Conservation (phyloP, 2,113 vertebrate species). For the Cromileptes altivelis region DNA sequence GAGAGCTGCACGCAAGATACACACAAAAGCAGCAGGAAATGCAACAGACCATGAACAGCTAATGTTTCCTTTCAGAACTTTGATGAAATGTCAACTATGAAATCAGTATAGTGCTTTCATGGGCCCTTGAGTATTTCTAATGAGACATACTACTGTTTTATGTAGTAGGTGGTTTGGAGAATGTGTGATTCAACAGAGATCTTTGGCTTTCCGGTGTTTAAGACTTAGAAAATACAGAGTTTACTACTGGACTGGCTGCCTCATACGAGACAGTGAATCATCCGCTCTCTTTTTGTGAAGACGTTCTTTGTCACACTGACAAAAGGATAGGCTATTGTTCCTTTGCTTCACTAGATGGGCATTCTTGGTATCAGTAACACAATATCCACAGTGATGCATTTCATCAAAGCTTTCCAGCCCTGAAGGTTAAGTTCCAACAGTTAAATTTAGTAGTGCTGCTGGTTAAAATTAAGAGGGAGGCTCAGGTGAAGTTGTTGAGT, state of each 20-base stretch:
- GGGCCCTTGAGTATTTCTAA: background rate
- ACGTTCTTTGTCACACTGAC: background rate
- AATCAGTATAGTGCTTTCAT: background rate
- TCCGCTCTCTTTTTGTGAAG: background rate
- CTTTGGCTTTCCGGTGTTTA: background rate
- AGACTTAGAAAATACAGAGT: background rate
- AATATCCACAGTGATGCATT: background rate
- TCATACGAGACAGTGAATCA: background rate
- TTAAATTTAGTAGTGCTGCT: background rate
- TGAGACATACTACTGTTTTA: slow-evolving; percentile 1
- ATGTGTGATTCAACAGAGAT: background rate
- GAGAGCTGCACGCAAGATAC: background rate
- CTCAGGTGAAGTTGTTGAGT: no score
- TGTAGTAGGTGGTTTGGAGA: background rate
- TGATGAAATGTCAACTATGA: slow-evolving; percentile 7
- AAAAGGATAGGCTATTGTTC: background rate
- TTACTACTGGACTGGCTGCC: background rate
- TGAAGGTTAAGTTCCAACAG: background rate
- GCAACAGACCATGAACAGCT: background rate
- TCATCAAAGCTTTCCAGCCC: background rate
- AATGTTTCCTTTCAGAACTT: background rate
- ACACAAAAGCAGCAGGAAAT: slow-evolving; percentile 1
- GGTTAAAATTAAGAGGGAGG: background rate
- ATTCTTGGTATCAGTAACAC: background rate
- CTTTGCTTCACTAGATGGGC: background rate